Conservation (phyloP, 92 coral and sea anemone genomes). For the Paramuricea clavata region DNA sequence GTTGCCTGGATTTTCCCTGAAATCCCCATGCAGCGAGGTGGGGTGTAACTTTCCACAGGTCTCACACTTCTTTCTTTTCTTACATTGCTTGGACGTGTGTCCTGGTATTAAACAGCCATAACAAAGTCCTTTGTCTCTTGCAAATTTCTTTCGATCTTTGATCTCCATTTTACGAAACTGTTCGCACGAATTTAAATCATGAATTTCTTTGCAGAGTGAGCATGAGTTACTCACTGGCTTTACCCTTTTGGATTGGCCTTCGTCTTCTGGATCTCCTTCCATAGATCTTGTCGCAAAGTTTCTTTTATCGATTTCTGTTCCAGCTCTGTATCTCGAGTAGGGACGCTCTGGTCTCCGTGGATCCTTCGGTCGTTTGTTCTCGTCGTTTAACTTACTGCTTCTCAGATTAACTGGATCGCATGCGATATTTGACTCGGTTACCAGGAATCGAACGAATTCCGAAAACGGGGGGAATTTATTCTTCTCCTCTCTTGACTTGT, state of each 20-base stretch:
- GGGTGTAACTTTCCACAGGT: slow-evolving; percentile 58
- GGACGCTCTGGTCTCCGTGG: no score
- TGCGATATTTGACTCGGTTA: slow-evolving; percentile 58
- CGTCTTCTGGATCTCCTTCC: background rate
- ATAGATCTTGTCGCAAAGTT: no score
- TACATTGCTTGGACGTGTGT: slow-evolving; percentile 65
- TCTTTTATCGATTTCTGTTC: background rate
- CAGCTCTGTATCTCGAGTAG: background rate
- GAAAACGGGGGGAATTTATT: slow-evolving; percentile 9
- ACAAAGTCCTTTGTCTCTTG: slow-evolving; percentile 60
- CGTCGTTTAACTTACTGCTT: slow-evolving; percentile 13
- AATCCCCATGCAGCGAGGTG: slow-evolving; percentile 69
- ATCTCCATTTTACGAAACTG: slow-evolving; percentile 54
- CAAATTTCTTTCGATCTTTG: slow-evolving; percentile 69
- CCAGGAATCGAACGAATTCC: slow-evolving; percentile 52
- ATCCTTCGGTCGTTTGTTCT: background rate
- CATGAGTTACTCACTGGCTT: slow-evolving; percentile 33
- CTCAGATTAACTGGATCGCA: slow-evolving; percentile 67
- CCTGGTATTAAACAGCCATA: slow-evolving; percentile 69
- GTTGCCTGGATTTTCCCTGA: slow-evolving; percentile 20
- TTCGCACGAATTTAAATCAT: slow-evolving; percentile 63
- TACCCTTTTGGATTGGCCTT: background rate
- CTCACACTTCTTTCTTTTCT: slow-evolving; percentile 55
- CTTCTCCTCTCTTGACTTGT: slow-evolving; percentile 35
- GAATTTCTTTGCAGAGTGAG: slow-evolving; percentile 34